Base-by-base conservation (phyloP, 2,797 vertebrate genomes). In the Dallia pectoralis region DNA sequence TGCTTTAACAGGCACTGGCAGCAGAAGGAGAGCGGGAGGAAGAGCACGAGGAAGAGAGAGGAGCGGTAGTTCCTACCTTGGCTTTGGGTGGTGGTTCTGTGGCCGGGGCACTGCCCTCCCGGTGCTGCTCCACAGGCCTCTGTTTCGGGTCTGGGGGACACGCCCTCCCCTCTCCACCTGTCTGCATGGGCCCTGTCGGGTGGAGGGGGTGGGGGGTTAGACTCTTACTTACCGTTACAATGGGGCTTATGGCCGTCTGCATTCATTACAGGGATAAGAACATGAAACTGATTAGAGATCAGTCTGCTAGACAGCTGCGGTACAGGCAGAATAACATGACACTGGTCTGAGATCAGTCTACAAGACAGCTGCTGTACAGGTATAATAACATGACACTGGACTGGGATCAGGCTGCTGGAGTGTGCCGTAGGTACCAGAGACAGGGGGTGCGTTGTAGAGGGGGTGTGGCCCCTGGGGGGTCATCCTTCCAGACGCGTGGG, bases 401-500 rank as follows among this genome's bases (percentile, higher is more conserved):
- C 8, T 44, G 12, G 8, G 40, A 44, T 14, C 40, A 44, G 40
- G 40, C 8, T 14, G 14, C 40, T 40, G 33, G 25, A 19, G 22
- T 2, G 14, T 19, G 29, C 8, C 4, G 16, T 73, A 40, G 30
- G 16, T 74, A 92, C 91, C 90, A 72, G 88, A 79, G 48, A 82
- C 64, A 0, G 86, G 76, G 70, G 53, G 53, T 56, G 74, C 82
- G 84, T 84, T 95, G 92, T 95, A 97, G 15, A 92, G 84, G 15
- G 93, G 88, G 15, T 93, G 84, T 15, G 92, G 88, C 4, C 92
- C 92, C 90, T 96, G 96, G 0, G 95, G 92, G 49, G 91, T 96
- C 93, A 95, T 93, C 87, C 95, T 90, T 64, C 91, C 91, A 4
- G 94, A 93, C 88, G 84, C 95, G 88, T 92, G 94, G 53, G 53